Base-by-base conservation (phyloP, 2,113 vertebrate genomes). In the Motacilla alba region DNA sequence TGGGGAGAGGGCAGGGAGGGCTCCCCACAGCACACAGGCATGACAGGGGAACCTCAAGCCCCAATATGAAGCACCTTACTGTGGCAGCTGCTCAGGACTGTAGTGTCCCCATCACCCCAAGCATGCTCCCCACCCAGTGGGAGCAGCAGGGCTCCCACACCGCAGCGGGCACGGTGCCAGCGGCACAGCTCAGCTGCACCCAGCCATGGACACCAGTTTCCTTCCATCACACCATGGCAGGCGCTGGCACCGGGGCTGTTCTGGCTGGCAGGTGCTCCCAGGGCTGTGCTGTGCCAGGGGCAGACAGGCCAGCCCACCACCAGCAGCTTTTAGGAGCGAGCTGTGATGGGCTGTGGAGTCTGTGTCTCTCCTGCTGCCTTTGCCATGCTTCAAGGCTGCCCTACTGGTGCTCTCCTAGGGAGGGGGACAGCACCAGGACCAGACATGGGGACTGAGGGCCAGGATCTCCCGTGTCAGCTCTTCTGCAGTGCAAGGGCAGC, bases 91-190 rank as follows among this genome's bases (percentile, higher is more conserved):
- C 31, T 16, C 26, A 13, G 5, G 9, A 24, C 14, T 37, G 1
- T 27, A n/a, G 12, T 1, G 4, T 44, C 64, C 68, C 55, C 0
- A 3, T 24, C 55, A 50, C 11, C 11, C 50, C 31, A 1, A 1
- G 28, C 55, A 10, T 0, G 10, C 35, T 35, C 35, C 35, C 35
- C 35, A 83, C 7, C 2, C 59, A 19, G 58, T 15, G 18, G 50
- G 16, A 69, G 69, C n/a, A 58, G 75, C 64, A 10, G 2, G 0
- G 63, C 47, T 83, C 47, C 49, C 13, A 0, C 10, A 6, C 10
- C 0, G 0, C 8, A 30, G 55, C 12, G 7, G 43, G 17, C 17
- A 41, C 0, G 0, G 7, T 52, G 70, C 35, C 39, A 46, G 66
- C 0, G 0, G 55, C 2, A 18, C 31, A 24, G 4, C n/a, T 62